Percentiles rank a stretch among this genome's conserved stretches.
Evolutionary conservation across 2,113 vertebrate species (phyloP).

Genomic region (Sturnus vulgaris): DNA sequence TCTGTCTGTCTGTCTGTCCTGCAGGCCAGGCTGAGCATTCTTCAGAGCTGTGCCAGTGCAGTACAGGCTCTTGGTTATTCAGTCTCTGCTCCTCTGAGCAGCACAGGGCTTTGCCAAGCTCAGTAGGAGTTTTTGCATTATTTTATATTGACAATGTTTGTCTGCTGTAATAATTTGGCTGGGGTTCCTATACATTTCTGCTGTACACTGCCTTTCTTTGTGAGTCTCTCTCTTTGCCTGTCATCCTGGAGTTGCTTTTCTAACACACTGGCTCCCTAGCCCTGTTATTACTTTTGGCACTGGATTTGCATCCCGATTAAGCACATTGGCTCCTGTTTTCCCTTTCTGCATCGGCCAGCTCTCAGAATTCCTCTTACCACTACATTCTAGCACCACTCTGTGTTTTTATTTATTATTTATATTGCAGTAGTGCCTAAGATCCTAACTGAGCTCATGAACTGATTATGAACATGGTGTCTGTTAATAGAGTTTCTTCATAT

Average conservation of each 20-base stretch:
- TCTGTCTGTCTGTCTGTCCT: background rate
- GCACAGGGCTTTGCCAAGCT: background rate
- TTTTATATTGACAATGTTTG: conserved; percentile 40
- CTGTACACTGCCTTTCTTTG: conserved; percentile 56
- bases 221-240: conserved; percentile 14
- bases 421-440: conserved; percentile 6
- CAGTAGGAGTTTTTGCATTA: conserved; percentile 46
- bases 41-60: background rate
- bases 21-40: background rate
- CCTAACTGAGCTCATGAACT: conserved; percentile 7
- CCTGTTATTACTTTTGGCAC: conserved; percentile 59
- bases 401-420: conserved; percentile 54
- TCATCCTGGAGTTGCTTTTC: conserved; percentile 47
- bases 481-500: background rate
- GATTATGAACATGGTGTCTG: background rate
- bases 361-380: conserved; percentile 40
- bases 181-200: conserved; percentile 12
- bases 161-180: conserved; percentile 59
- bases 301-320: conserved; percentile 50
- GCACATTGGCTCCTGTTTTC: conserved; percentile 51
- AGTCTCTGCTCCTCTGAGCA: background rate
- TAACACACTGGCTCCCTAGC: conserved; percentile 37
- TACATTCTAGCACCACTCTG: background rate
- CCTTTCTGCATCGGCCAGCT: conserved; percentile 19
- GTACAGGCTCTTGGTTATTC: background rate